phyloP scores from a whole-genome alignment of 2,113 vertebrate genomes.

The Paraplagusia blochii region DNA sequence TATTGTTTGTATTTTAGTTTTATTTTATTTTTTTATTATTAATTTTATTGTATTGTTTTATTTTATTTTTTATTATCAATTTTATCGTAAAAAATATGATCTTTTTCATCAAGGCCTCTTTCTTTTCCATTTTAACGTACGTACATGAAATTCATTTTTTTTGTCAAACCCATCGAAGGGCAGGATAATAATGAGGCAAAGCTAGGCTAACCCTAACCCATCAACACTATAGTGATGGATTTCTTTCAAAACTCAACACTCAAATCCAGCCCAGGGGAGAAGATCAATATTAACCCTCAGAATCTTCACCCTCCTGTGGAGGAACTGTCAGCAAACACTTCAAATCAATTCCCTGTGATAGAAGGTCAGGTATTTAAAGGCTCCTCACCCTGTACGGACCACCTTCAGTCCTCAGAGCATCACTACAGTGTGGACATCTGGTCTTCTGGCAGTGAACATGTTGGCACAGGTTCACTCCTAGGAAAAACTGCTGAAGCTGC shows the following conservation, averaged over 20 bases:
- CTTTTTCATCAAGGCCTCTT: constrained; percentile 13
- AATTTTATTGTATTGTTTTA: no score
- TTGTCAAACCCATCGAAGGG: constrained; percentile 24
- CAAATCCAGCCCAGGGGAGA: neutral
- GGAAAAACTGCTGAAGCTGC: no score
- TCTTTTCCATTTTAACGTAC: constrained; percentile 5
- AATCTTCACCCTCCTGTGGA: constrained; percentile 6
- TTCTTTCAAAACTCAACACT: no score
- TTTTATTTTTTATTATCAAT: no score
- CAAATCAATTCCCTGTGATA: constrained; percentile 10
- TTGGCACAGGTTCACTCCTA: neutral
- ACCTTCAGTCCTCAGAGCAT: constrained; percentile 25
- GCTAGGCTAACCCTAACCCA: neutral
- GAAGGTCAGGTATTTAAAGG: constrained; percentile 34
- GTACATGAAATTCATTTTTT: constrained; percentile 12
- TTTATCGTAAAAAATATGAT: no score
- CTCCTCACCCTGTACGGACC: constrained; percentile 22
- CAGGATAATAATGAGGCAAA: constrained; percentile 29
- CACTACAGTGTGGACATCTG: constrained; percentile 42
- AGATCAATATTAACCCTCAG: no score
- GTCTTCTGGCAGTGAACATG: constrained; percentile 27
- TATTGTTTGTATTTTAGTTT: constrained; percentile 56
- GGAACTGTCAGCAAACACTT: neutral
- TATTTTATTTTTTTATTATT: no score
- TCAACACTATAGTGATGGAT: no score